Conservation (phyloP, 1,140 invertebrate genomes). For the Hylyphantes graminicola region DNA sequence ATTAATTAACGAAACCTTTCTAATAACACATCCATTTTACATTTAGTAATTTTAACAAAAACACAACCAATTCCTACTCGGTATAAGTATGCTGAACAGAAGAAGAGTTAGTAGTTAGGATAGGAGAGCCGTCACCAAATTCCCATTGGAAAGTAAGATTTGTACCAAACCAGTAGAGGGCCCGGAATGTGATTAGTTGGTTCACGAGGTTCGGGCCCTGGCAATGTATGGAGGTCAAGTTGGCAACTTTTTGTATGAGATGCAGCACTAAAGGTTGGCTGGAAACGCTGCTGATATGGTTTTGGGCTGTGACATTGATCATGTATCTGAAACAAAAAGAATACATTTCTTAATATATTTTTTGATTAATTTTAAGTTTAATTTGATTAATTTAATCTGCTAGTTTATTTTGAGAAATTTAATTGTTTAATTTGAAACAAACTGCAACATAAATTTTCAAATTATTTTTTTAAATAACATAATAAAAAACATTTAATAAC, state of each 20-base stretch:
- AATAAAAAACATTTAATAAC: no score
- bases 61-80: conserved; percentile 26
- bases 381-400: no score
- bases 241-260: conserved; percentile 51
- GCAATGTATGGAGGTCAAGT: conserved; percentile 44
- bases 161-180: conserved; percentile 58
- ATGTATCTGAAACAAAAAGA: conserved; percentile 17
- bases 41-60: no score
- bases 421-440: no score
- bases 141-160: conserved; percentile 59
- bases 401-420: no score
- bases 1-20: neutral
- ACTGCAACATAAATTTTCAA: no score
- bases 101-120: conserved; percentile 41
- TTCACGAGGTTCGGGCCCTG: conserved; percentile 55
- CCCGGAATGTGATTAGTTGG: conserved; percentile 38
- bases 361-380: no score
- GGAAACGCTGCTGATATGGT: conserved; percentile 47
- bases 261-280: conserved; percentile 9
- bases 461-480: no score
- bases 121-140: conserved; percentile 54
- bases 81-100: conserved; percentile 50
- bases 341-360: neutral
- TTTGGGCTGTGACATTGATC: conserved; percentile 49
- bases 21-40: neutral